Evolutionary conservation across 64 coral and sea anemone genomes (phyloP), one percentile per base, ranked within the genome.

Genomic region (Dendronephthya gigantea): DNA sequence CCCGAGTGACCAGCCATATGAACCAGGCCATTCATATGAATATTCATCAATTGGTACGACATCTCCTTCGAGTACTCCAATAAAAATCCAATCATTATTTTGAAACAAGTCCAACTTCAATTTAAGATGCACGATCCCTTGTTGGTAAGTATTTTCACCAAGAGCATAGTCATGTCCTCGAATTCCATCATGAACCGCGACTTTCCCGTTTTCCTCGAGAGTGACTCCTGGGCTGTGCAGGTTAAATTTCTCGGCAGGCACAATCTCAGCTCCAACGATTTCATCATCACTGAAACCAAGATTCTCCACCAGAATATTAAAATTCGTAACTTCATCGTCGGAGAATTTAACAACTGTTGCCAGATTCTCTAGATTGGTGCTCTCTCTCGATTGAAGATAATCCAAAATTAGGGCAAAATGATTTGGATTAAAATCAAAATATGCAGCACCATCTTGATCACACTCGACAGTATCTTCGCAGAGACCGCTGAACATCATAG

Each of bases 211-310:
- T 45, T 45, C 41, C 41, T 45, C 41, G 11, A 45, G 41, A 45
- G 41, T 45, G 41, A 45, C 41, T 45, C 41, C 41, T 45, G 4
- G 41, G 41, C 41, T 45, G 41, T 45, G 41, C 41, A 45, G 11
- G 11, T 45, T 45, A 11, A 45, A 45, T 45, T 45, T 45, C 41
- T 45, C 41, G 41, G 4, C 41, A 45, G 41, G 41, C 41, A 45
- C 41, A 88, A 83, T 81, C 87, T 62, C 87, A 88, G 15, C 82
- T 70, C 72, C 70, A 59, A 88, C 65, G 87, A 45, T 45, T 45
- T 45, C 41, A 45, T 45, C 41, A 45, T 66, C 58, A 66, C 58
- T 66, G 6, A 66, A 66, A 17, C 58, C 58, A 66, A 66, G 58
- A 66, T 66, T 8, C 29, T 66, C 6, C 58, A 66, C 29, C 29